Evolutionary conservation across 2,888 invertebrate species (phyloP), one percentile per base, ranked within the genome.

Genomic region (Cerceris rybyensis): DNA sequence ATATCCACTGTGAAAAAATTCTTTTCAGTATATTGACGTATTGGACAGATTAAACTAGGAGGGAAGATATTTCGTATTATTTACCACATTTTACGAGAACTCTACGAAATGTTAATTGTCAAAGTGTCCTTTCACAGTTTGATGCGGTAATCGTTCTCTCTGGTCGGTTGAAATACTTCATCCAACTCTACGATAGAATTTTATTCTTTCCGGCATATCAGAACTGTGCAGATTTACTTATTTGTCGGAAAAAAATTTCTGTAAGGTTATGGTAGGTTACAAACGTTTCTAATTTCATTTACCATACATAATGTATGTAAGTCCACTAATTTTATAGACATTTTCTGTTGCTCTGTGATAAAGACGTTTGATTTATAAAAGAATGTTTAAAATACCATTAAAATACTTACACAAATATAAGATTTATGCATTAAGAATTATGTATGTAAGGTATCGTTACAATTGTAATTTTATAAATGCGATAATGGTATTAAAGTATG

Each of bases 201-300:
- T 54, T 58, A 0, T 42, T 52, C 13, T 6, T 13, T 2, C 11
- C 28, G 28, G 16, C 46, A 39, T 11, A 14, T 9, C 16, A 28
- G 14, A 16, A 70, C 7, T 49, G 11, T 49, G 11, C 28, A 41
- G 43, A 52, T 70, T 70, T 41, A 7, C 55, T 28, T 28, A 43
- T 58, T 66, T 28, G 28, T 28, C 28, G 28, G 46, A 42, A 50
- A 52, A 13, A 9, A 63, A 50, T 66, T 7, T 16, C 9, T 42
- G n/a, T 63, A 61, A 83, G 82, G 82, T 82, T 82, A 82, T 83
- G 55, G n/a, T 66, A 70, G 28, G 39, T 54, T 28, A 46, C 8
- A 52, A 28, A 63, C 16, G 39, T 41, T 49, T 50, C 75, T 41
- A 7, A 7, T 54, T 0, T 16, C 7, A 9, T 70, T 28, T 39